phyloP scores from a whole-genome alignment of 2,113 vertebrate genomes.

The Pelecanus crispus region DNA sequence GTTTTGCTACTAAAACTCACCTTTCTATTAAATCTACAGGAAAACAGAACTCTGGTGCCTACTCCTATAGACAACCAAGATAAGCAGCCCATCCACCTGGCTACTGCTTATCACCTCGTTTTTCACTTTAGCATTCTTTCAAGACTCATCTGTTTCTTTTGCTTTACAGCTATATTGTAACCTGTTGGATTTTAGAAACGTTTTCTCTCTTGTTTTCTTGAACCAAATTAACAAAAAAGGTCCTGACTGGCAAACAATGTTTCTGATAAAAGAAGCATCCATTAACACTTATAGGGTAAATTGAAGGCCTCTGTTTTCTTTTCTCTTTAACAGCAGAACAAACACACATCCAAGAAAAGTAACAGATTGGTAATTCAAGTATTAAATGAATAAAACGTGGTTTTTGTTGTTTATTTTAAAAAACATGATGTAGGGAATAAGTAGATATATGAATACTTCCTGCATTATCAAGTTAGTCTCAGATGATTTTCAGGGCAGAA shows the following conservation, averaged over 20 bases:
- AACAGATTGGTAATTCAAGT: neutral
- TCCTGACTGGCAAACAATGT: neutral
- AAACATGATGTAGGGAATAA: neutral
- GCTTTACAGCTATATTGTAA: neutral
- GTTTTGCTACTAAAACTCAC: neutral
- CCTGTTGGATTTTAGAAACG: neutral
- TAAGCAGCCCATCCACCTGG: neutral
- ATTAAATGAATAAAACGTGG: rapidly evolving
- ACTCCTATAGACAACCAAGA: neutral
- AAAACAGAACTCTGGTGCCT: neutral
- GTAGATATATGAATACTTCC: neutral
- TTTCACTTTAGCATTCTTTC: neutral
- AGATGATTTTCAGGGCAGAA: neutral
- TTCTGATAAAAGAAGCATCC: neutral
- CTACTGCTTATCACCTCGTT: neutral
- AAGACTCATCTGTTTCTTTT: neutral
- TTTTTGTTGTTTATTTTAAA: neutral
- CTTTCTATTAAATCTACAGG: neutral
- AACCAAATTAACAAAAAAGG: neutral
- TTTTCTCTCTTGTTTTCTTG: neutral
- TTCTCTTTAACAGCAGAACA: neutral
- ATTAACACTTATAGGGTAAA: neutral
- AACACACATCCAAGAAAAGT: neutral
- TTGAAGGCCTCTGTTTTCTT: neutral
- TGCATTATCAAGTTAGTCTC: neutral